phyloP scores from a whole-genome alignment of 1,140 invertebrate genomes.

The Drosophila varians region DNA sequence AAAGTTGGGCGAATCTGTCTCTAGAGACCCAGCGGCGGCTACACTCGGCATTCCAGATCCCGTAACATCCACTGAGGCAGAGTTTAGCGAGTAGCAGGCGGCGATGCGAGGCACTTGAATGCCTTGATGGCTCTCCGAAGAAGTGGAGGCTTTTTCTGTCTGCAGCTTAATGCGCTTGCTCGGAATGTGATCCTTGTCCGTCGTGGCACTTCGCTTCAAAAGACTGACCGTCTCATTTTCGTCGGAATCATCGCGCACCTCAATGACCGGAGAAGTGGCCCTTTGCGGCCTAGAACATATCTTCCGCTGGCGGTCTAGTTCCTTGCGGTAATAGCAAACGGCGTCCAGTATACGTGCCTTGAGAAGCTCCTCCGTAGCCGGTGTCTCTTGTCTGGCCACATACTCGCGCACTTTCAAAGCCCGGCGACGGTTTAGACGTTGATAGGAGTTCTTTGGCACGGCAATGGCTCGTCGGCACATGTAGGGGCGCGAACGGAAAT shows the following conservation, averaged over 20 bases:
- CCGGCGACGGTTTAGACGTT: conserved; percentile 51
- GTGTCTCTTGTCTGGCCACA: conserved; percentile 20
- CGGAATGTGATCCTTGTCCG: not conserved
- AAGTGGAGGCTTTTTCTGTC: not conserved
- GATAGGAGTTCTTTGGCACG: conserved; percentile 59
- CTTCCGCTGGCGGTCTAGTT: conserved; percentile 53
- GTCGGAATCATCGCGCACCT: conserved; percentile 60
- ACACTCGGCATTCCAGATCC: conserved; percentile 16
- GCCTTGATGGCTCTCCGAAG: not conserved
- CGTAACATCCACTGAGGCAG: conserved; percentile 18
- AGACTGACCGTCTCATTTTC: conserved; percentile 11
- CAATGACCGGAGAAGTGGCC: conserved; percentile 23
- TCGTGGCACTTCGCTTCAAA: not conserved
- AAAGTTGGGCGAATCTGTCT: conserved; percentile 30
- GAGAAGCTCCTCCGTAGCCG: conserved; percentile 25
- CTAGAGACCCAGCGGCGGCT: not conserved
- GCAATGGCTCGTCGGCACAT: conserved; percentile 55
- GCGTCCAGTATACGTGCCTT: conserved; percentile 30
- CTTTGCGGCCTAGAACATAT: not conserved
- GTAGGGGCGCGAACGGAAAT: conserved; percentile 30
- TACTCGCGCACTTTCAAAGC: not conserved
- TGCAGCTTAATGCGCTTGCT: conserved; percentile 27
- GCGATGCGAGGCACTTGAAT: conserved; percentile 65
- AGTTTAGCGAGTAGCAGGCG: conserved; percentile 61
- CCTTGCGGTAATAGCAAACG: conserved; percentile 51